These are phyloP conservation scores for Tachyglossus aculeatus DNA, from an alignment of 2,797 vertebrate genomes.

Conservation along the genomic window DNA sequence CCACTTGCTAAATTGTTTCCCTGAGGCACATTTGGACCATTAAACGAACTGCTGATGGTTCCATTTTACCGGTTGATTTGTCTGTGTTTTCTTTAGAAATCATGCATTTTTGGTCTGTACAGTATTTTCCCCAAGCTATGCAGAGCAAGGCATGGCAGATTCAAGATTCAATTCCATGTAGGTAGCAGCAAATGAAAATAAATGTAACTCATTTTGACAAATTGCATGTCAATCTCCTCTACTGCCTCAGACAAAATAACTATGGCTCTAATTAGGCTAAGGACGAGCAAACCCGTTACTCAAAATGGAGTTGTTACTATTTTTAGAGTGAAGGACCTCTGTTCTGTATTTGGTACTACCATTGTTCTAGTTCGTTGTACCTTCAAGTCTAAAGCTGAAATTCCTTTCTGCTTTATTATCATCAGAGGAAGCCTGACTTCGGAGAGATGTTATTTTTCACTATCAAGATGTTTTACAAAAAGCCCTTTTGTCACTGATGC, in stretches of 20 bases:
- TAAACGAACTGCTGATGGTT: neutral
- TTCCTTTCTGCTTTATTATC: neutral
- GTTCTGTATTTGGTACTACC: neutral
- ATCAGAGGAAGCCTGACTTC: neutral
- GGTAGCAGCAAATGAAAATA: neutral
- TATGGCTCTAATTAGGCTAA: neutral
- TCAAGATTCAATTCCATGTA: neutral
- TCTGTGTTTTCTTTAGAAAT: neutral
- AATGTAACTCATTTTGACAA: neutral
- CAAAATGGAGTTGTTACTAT: neutral
- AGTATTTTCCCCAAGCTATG: neutral
- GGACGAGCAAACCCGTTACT: neutral
- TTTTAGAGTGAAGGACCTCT: neutral
- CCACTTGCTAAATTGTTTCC: no score
- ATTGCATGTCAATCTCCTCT: neutral
- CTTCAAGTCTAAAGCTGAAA: neutral
- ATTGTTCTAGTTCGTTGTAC: neutral
- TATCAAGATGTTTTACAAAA: neutral
- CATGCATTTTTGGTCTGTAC: neutral
- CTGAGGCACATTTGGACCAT: neutral
- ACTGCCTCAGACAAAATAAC: neutral
- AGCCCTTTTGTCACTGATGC: neutral
- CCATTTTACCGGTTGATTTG: neutral
- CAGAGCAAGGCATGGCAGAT: neutral
- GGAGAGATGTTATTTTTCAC: neutral